Base-by-base conservation (phyloP, 2,113 vertebrate species). In the Hemicordylus capensis region DNA sequence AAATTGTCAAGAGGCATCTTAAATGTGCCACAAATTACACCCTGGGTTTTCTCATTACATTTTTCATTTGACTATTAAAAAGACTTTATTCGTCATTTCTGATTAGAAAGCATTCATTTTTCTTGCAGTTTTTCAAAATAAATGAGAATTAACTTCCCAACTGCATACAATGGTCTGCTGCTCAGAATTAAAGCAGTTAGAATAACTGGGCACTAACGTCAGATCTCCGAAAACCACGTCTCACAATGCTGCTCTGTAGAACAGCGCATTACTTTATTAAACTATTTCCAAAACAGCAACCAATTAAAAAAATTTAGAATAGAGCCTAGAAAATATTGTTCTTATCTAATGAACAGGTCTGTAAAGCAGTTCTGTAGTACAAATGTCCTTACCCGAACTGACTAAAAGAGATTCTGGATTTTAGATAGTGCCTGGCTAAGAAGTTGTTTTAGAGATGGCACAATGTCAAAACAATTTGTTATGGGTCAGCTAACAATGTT, bases 31-130 rank as follows among this genome's bases (percentile, higher is more conserved):
- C 1, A 84, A 94, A 94, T 90, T n/a, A 81, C 73, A 86, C 88
- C 87, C 85, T 85, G 83, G 51, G 84, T 93, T 88, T 93, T 78
- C 90, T 87, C 79, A 87, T 91, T 86, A 90, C 91, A 86, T 48
- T 54, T 88, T 88, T 84, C 48, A 3, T 46, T 37, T 24, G 0
- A 1, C 78, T 76, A 22, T 20, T 26, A 37, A 81, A n/a, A 79
- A 93, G 80, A 14, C 64, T 88, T 80, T 92, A 88, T 85, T 89
- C 44, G 26, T 88, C 76, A 6, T 54, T 87, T 77, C 84, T 61
- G 76, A 87, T 84, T 72, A 69, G 90, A 84, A 84, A 7, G 42
- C 73, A 85, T 26, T 70, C 84, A 26, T 4, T 64, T 0, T 85
- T 70, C 74, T 83, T 69, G 5, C 75, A 6, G 2, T 89, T 76